phyloP scores from a whole-genome alignment of 1,140 invertebrate genomes.

The Sitobion miscanthi region DNA sequence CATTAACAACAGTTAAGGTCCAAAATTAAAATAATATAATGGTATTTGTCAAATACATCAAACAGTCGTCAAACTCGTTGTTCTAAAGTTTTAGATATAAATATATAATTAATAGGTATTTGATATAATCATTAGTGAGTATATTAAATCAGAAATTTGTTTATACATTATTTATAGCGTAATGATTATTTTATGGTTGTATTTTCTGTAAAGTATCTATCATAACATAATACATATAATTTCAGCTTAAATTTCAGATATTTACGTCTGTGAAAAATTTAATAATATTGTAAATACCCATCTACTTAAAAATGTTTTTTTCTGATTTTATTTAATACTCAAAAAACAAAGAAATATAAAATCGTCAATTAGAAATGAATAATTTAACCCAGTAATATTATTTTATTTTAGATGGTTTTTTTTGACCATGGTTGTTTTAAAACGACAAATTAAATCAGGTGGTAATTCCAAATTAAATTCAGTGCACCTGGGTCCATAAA shows the following conservation, averaged over 20 bases:
- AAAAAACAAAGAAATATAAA: background rate
- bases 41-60: too few species aligned
- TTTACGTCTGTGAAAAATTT: background rate
- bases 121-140: too few species aligned
- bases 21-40: too few species aligned
- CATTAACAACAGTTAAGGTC: too few species aligned
- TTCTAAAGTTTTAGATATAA: too few species aligned
- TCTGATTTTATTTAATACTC: background rate
- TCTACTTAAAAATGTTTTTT: background rate
- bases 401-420: background rate
- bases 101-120: too few species aligned
- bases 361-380: background rate
- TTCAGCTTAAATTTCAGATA: background rate
- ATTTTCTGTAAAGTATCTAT: background rate
- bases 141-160: too few species aligned
- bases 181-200: too few species aligned
- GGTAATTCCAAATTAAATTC: background rate
- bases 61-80: too few species aligned
- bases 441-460: background rate
- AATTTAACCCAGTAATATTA: background rate
- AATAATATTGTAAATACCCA: too few species aligned
- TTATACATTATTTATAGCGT: too few species aligned
- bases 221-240: background rate
- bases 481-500: background rate
- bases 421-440: background rate